These are phyloP conservation scores for Etheostoma perlongum DNA, from an alignment of 2,797 vertebrate genomes.

Conservation along the genomic window DNA sequence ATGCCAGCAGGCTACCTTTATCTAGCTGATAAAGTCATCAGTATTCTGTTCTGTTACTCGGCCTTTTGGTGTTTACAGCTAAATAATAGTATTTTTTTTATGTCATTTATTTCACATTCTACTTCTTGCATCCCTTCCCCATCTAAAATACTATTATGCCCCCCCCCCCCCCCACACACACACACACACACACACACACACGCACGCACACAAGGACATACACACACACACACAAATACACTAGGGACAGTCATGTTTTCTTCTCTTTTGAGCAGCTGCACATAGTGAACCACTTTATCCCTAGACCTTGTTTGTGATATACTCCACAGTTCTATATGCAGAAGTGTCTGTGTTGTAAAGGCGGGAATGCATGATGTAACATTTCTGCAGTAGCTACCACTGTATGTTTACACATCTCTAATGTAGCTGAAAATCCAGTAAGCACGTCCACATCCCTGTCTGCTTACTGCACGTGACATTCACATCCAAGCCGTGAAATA, in stretches of 20 bases:
- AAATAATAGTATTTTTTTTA: no score
- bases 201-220: background rate
- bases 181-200: background rate
- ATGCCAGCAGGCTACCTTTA: no score
- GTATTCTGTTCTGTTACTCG: no score
- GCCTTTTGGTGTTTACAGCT: no score
- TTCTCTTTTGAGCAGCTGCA: background rate
- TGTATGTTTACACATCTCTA: background rate
- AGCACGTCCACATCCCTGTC: background rate
- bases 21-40: no score
- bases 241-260: background rate
- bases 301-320: background rate
- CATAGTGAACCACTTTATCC: conserved; percentile 3
- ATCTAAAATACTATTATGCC: no score
- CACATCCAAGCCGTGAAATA: conserved; percentile 27
- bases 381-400: background rate
- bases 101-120: no score
- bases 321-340: background rate
- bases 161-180: background rate
- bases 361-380: background rate
- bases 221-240: background rate
- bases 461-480: conserved; percentile 7
- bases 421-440: conserved; percentile 18
- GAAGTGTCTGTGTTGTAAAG: background rate
- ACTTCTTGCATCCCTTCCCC: no score